Evolutionary conservation across 2,888 invertebrate genomes (phyloP).

Genomic region (Serrognathus titanus): DNA sequence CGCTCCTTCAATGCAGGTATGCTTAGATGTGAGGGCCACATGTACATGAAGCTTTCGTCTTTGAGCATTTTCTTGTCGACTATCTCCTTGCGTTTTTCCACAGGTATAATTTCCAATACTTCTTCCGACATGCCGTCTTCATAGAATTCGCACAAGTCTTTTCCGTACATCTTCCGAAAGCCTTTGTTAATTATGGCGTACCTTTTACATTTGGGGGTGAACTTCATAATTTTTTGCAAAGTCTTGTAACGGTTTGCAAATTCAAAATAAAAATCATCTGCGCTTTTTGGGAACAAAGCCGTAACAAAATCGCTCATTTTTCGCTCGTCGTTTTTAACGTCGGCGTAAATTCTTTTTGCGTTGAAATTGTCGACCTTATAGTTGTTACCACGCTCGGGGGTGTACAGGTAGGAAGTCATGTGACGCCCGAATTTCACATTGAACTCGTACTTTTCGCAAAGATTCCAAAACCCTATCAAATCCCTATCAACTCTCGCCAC

Average conservation of each 20-base stretch:
- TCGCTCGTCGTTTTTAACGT: background rate
- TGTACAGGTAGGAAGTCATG: slow-evolving; percentile 6
- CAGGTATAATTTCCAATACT: slow-evolving; percentile 2
- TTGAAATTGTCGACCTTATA: background rate
- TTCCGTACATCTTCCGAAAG: slow-evolving; percentile 8
- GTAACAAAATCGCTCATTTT: slow-evolving; percentile 4
- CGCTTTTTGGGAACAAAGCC: slow-evolving; percentile 5
- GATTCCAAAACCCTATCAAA: slow-evolving; percentile 7
- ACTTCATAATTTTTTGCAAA: background rate
- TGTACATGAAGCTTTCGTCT: slow-evolving; percentile 4
- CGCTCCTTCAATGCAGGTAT: slow-evolving; percentile 9
- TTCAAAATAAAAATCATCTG: background rate
- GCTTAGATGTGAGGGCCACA: background rate
- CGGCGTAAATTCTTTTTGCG: slow-evolving; percentile 1
- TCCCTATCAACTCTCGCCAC: slow-evolving; percentile 4
- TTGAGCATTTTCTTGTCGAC: slow-evolving; percentile 1
- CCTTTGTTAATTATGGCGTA: background rate
- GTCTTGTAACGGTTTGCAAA: background rate
- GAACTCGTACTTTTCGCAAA: slow-evolving; percentile 6
- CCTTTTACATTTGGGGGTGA: background rate
- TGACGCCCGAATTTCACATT: slow-evolving; percentile 7
- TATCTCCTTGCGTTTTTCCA: slow-evolving; percentile 1
- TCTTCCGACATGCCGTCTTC: background rate
- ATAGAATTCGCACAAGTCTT: background rate
- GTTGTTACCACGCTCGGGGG: background rate